Evolutionary conservation across 37 sponge, comb jelly and placozoan species (phyloP).

Genomic region (Theonella swinhoei): DNA sequence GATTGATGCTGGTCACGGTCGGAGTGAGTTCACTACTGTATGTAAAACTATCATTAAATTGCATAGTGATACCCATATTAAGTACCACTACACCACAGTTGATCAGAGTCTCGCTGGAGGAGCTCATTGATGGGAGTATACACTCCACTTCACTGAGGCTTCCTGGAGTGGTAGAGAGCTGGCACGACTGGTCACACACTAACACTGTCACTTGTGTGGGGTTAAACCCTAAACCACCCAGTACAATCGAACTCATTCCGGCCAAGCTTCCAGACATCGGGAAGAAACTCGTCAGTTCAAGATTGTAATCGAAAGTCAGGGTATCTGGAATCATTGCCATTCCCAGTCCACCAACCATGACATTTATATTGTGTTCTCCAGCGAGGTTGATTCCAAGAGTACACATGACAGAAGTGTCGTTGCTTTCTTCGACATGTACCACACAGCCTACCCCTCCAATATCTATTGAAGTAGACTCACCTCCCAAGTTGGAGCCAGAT

Average conservation of each 20-base stretch:
- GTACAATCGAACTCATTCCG: conserved; percentile 39
- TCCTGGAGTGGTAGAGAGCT: conserved; percentile 7
- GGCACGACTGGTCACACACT: conserved; percentile 57
- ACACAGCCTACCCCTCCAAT: conserved; percentile 53
- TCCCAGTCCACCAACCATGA: conserved; percentile 40
- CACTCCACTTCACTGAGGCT: conserved; percentile 36
- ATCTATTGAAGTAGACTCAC: not conserved
- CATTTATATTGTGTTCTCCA: conserved; percentile 27
- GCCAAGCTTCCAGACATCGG: conserved; percentile 61
- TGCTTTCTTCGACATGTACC: not conserved
- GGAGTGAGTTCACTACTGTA: conserved; percentile 70
- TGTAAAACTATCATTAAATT: conserved; percentile 37
- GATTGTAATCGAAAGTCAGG: conserved; percentile 41
- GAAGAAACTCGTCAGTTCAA: conserved; percentile 26
- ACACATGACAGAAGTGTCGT: conserved; percentile 43
- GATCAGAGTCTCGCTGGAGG: not conserved
- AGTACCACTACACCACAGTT: conserved; percentile 51
- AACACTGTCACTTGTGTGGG: conserved; percentile 39
- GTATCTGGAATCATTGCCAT: not conserved
- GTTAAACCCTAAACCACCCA: conserved; percentile 71
- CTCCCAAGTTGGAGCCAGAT: conserved; percentile 40
- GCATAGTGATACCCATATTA: not conserved
- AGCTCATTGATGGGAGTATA: conserved; percentile 36
- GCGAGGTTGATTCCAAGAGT: conserved; percentile 52
- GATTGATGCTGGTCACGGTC: conserved; percentile 55